Conservation (phyloP, 2,797 vertebrate species). For the Argyrosomus regius region DNA sequence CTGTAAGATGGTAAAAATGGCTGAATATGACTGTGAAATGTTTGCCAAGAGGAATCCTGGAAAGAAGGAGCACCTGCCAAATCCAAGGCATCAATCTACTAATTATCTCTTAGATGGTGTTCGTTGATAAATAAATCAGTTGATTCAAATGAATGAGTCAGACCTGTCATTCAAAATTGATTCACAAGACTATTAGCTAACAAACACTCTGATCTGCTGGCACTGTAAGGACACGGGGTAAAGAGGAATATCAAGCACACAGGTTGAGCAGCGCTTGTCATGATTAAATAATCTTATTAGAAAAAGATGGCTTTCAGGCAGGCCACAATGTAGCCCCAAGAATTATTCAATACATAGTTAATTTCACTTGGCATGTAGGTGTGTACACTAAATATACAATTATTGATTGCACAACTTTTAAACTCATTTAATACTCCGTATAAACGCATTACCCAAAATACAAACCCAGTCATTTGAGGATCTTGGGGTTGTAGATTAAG, state of each 20-base stretch:
- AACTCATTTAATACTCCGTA: conserved; percentile 14
- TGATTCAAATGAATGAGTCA: conserved; percentile 59
- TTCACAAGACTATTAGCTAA: conserved; percentile 15
- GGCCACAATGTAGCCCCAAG: conserved; percentile 49
- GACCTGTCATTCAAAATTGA: neutral
- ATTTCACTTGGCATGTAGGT: conserved; percentile 66
- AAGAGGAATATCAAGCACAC: conserved; percentile 59
- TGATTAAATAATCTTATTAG: conserved; percentile 52
- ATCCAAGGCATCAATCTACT: conserved; percentile 70
- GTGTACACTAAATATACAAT: conserved; percentile 57
- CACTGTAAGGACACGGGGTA: conserved; percentile 12
- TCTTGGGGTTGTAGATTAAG: neutral
- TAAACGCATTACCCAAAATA: conserved; percentile 41
- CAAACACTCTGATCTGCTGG: conserved; percentile 5
- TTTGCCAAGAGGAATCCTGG: conserved; percentile 79
- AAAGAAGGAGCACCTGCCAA: conserved; percentile 71
- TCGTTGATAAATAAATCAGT: conserved; percentile 75
- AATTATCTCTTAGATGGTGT: conserved; percentile 37
- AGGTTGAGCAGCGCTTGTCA: conserved; percentile 67
- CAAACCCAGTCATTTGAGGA: conserved; percentile 22
- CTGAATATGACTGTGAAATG: too few relatives aligned
- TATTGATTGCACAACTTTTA: conserved; percentile 44
- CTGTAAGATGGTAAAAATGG: conserved; percentile 81
- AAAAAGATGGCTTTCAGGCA: conserved; percentile 77
- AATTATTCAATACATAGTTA: conserved; percentile 30